Base-by-base conservation (phyloP, 53 echinoderm and acorn worm species). In the Holothuria scabra region DNA sequence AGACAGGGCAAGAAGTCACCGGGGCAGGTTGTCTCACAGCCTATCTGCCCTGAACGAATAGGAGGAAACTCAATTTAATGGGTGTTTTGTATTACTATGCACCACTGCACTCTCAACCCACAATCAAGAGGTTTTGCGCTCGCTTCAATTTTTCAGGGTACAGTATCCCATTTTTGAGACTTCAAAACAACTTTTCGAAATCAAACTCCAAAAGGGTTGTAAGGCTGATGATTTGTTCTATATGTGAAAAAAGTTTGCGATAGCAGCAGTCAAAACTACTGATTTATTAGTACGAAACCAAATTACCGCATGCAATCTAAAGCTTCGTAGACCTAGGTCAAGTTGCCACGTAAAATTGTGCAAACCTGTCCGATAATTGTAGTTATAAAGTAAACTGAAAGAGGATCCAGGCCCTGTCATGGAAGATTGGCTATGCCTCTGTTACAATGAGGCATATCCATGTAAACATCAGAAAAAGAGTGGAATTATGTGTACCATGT, bases 1-100 rank as follows among this genome's bases (percentile, higher is more conserved):
- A 67, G 67, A 67, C 28, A 30, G 67, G 67, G 61, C 67, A 26
- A 67, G 32, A 67, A 67, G 67, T 67, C 67, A 67, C 67, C 24
- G 67, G 67, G 67, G 31, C 29, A 67, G 34, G 67, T 67, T 67
- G 67, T 67, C 67, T 26, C 67, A 67, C 19, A 67, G 67, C 26
- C 28, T 67, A 0, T 67, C 67, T 26, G 67, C 67, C 67, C 19
- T 4, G 29, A 24, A 24, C 67, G 26, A 67, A 26, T 19, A 67
- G 23, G 67, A 24, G 28, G 23, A 67, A 24, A 67, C 26, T 67
- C 67, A 30, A 24, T 20, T 32, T 3, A 38, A 67, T 67, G 67
- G 67, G 67, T 67, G 67, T 67, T 26, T 67, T 26, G 67, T 67
- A 67, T 67, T 67, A 67, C 26, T 67, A 31, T 67, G 67, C 67